A percentile compares a stretch with the other conserved stretches of the same genome.
Evolutionary conservation across 1,140 invertebrate species (phyloP).

Genomic region (Papilio polyxenes): DNA sequence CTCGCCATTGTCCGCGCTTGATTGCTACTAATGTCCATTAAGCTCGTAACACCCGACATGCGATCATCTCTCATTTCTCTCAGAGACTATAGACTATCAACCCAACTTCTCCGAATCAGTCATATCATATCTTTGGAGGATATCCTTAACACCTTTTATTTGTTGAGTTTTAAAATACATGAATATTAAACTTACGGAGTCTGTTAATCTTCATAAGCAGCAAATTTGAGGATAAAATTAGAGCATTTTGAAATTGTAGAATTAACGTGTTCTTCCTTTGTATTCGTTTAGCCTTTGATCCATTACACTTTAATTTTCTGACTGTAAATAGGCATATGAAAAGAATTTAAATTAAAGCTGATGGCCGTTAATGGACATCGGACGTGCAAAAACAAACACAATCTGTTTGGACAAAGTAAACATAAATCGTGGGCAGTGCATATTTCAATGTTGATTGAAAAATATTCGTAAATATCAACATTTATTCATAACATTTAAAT

Average conservation of each 20-base stretch:
- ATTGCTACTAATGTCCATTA: conserved; percentile 26
- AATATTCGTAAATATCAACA: conserved; percentile 25
- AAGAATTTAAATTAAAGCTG: background rate
- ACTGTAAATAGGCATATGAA: background rate
- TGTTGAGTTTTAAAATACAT: no score
- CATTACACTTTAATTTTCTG: background rate
- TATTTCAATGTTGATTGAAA: conserved; percentile 5
- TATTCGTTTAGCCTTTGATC: background rate
- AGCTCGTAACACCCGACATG: conserved; percentile 3
- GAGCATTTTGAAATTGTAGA: no score
- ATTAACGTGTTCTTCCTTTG: background rate
- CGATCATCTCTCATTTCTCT: background rate
- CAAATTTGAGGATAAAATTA: no score
- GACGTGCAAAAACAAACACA: conserved; percentile 9
- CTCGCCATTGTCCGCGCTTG: background rate
- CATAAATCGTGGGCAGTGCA: background rate
- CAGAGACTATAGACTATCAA: background rate
- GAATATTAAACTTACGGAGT: no score
- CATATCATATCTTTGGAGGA: background rate
- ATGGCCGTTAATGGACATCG: conserved; percentile 8
- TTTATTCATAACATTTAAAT: conserved; percentile 11
- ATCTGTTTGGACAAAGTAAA: conserved; percentile 6
- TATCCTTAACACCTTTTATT: no score
- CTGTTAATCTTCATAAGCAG: no score
- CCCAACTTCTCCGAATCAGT: background rate